Evolutionary conservation across 2,888 invertebrate genomes (phyloP).

Genomic region (Hirtodrosophila trivittata): DNA sequence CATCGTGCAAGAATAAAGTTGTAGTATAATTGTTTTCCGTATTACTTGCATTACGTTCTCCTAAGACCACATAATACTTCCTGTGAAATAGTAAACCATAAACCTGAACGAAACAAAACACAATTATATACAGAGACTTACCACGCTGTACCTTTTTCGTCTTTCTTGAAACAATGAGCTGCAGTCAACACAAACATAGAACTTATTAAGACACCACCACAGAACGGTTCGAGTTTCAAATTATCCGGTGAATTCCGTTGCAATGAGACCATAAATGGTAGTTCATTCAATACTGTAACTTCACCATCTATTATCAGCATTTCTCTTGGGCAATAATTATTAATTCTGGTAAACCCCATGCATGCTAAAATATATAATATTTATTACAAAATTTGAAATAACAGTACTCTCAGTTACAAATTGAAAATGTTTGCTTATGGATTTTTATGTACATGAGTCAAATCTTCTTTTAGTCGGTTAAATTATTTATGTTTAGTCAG

Average conservation of each 20-base stretch:
- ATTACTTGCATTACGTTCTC: slow-evolving; percentile 13
- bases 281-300: not conserved
- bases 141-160: no score
- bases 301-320: not conserved
- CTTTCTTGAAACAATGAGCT: slow-evolving; percentile 38
- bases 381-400: no score
- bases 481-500: no score
- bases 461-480: no score
- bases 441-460: no score
- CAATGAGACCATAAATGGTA: slow-evolving; percentile 32
- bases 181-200: slow-evolving; percentile 37
- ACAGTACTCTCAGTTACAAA: no score
- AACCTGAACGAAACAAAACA: no score
- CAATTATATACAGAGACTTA: no score
- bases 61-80: slow-evolving; percentile 11
- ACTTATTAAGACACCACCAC: slow-evolving; percentile 40
- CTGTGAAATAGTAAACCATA: slow-evolving; percentile 8
- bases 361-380: no score
- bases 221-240: not conserved
- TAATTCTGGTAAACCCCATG: not conserved
- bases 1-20: not conserved
- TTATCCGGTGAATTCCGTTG: not conserved
- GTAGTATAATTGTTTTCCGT: not conserved
- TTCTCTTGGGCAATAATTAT: not conserved
- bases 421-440: no score